Evolutionary conservation across 1,140 invertebrate genomes (phyloP).

Genomic region (Calycopis cecrops): DNA sequence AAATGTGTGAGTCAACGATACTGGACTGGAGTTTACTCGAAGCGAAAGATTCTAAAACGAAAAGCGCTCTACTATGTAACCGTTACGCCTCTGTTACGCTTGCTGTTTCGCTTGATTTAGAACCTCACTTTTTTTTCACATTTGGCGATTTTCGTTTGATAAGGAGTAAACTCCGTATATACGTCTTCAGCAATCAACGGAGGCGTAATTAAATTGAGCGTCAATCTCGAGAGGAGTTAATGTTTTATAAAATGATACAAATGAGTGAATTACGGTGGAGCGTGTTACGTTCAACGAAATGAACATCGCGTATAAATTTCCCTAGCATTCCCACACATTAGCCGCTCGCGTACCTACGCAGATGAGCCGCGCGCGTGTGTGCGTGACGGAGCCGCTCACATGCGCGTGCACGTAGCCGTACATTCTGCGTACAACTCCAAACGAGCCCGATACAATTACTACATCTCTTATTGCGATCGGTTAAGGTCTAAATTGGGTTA

Average conservation of each 20-base stretch:
- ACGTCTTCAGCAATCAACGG: slow-evolving; percentile 9
- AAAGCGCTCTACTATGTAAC: too few relatives aligned
- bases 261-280: slow-evolving; percentile 36
- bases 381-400: slow-evolving; percentile 29
- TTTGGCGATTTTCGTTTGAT: too few relatives aligned
- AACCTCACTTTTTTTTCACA: too few relatives aligned
- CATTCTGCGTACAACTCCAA: slow-evolving; percentile 25
- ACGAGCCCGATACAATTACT: not conserved
- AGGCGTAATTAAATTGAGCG: slow-evolving; percentile 42
- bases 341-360: slow-evolving; percentile 41
- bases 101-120: too few relatives aligned
- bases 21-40: too few relatives aligned
- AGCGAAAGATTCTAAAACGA: too few relatives aligned
- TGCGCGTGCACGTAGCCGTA: slow-evolving; percentile 51
- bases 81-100: too few relatives aligned
- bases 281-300: slow-evolving; percentile 44
- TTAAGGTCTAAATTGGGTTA: slow-evolving; percentile 12
- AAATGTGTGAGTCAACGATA: too few relatives aligned
- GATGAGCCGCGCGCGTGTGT: slow-evolving; percentile 34
- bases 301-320: slow-evolving; percentile 69
- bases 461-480: slow-evolving; percentile 15
- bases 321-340: slow-evolving; percentile 64
- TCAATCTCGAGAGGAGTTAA: slow-evolving; percentile 51
- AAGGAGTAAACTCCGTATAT: too few relatives aligned
- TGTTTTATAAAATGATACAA: slow-evolving; percentile 62